Percentiles rank a stretch among this genome's conserved stretches.
phyloP scores from a whole-genome alignment of 2,113 vertebrate species.

The Psephotus haematonotus region DNA sequence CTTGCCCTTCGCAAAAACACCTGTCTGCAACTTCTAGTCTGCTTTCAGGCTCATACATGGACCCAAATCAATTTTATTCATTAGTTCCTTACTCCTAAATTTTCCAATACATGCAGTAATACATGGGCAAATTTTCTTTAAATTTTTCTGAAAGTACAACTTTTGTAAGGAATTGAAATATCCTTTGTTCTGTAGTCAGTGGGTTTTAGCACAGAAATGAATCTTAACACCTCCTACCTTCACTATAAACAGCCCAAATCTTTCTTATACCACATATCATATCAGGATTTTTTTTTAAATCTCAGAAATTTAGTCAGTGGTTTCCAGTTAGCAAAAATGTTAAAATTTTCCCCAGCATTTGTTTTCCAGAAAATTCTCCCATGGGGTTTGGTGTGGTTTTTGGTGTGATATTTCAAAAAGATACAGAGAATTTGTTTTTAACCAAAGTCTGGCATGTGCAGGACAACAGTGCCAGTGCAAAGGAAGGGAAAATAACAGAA shows the following conservation, averaged over 20 bases:
- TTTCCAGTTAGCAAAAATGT: not conserved
- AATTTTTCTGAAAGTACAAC: not conserved
- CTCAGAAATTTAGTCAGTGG: not conserved
- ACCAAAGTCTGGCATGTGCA: not conserved
- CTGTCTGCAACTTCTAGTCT: not conserved
- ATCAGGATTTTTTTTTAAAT: not conserved
- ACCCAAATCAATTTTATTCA: not conserved
- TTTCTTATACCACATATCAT: not conserved
- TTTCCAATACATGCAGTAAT: not conserved
- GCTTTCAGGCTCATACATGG: not conserved
- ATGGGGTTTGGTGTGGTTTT: not conserved
- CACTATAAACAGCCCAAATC: not conserved
- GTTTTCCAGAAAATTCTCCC: not conserved
- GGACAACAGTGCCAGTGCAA: not conserved
- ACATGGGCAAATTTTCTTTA: not conserved
- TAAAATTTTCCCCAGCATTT: not conserved
- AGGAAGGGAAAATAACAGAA: not conserved
- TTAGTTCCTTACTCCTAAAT: not conserved
- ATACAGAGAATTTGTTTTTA: not conserved
- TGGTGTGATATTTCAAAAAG: not conserved
- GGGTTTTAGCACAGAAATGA: not conserved
- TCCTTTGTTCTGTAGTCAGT: not conserved
- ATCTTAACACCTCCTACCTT: slow-evolving; percentile 26
- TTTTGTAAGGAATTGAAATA: not conserved
- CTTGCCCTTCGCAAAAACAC: not conserved